Evolutionary conservation across 1,140 invertebrate genomes (phyloP).

Genomic region (Drosophila prosaltans): DNA sequence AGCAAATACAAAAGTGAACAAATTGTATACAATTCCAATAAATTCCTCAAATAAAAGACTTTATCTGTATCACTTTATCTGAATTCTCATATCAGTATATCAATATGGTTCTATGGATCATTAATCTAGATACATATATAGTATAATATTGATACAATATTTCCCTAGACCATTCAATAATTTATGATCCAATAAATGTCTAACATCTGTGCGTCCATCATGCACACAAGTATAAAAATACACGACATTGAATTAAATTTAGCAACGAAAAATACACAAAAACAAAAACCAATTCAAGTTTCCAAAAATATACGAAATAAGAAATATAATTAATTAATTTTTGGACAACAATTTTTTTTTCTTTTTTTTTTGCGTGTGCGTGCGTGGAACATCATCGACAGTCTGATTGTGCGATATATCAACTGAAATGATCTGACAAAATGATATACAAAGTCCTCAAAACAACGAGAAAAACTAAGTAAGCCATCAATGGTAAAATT

Average conservation of each 20-base stretch:
- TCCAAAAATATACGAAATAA: conserved; percentile 60
- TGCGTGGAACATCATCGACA: conserved; percentile 40
- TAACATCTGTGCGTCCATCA: conserved; percentile 43
- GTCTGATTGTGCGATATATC: conserved; percentile 45
- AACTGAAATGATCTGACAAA: conserved; percentile 20
- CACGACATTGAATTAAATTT: conserved; percentile 71
- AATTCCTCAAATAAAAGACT: no score
- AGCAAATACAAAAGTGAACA: no score
- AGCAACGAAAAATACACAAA: conserved; percentile 42
- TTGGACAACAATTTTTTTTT: conserved; percentile 60
- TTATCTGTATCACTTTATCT: no score
- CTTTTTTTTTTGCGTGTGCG: not conserved
- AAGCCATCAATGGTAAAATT: not conserved
- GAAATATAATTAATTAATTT: conserved; percentile 70
- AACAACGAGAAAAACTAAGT: not conserved
- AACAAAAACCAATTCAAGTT: conserved; percentile 13
- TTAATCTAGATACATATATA: not conserved
- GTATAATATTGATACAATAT: conserved; percentile 9
- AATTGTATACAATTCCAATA: no score
- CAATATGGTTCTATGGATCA: not conserved
- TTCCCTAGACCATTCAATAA: conserved; percentile 32
- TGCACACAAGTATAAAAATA: conserved; percentile 54
- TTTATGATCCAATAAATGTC: conserved; percentile 52
- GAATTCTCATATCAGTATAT: no score
- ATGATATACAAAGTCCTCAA: conserved; percentile 2